phyloP scores from a whole-genome alignment of 1,140 invertebrate species.

The Brachionus plicatilis region DNA sequence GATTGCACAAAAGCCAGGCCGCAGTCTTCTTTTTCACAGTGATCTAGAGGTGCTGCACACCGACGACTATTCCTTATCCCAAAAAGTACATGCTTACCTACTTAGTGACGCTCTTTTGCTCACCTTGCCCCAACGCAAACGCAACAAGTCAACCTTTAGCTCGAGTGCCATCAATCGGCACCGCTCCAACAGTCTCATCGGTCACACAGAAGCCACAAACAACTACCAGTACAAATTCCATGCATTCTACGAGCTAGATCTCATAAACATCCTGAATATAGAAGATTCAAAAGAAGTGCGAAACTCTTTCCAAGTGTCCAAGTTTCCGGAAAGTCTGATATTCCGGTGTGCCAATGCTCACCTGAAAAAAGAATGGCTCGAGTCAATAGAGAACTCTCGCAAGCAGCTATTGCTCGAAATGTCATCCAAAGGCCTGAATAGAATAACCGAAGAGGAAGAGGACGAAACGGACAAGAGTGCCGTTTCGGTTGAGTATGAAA shows the following conservation, averaged over 20 bases:
- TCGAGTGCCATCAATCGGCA: background rate
- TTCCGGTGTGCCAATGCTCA: slow-evolving; percentile 35
- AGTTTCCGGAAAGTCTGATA: slow-evolving; percentile 31
- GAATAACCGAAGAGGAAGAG: slow-evolving; percentile 23
- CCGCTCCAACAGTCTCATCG: background rate
- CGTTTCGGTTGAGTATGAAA: background rate
- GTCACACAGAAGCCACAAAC: background rate
- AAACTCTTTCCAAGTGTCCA: slow-evolving; percentile 33
- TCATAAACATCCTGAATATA: slow-evolving; percentile 24
- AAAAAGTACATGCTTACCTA: slow-evolving; percentile 25
- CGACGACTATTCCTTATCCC: slow-evolving; percentile 37
- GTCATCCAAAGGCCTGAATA: background rate
- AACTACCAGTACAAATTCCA: slow-evolving; percentile 38
- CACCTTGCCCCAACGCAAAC: slow-evolving; percentile 7
- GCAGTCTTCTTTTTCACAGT: slow-evolving; percentile 28
- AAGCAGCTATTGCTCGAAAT: background rate
- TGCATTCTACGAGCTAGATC: slow-evolving; percentile 25
- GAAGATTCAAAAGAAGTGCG: slow-evolving; percentile 35
- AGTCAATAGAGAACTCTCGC: slow-evolving; percentile 23
- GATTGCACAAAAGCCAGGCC: slow-evolving; percentile 21
- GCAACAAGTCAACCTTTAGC: slow-evolving; percentile 2
- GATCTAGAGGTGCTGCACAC: slow-evolving; percentile 22
- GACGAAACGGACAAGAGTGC: background rate
- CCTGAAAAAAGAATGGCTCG: slow-evolving; percentile 37
- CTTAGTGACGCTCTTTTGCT: background rate